Evolutionary conservation across 2,888 invertebrate species (phyloP), one percentile per base, ranked within the genome.

Genomic region (Phyllotreta striolata): DNA sequence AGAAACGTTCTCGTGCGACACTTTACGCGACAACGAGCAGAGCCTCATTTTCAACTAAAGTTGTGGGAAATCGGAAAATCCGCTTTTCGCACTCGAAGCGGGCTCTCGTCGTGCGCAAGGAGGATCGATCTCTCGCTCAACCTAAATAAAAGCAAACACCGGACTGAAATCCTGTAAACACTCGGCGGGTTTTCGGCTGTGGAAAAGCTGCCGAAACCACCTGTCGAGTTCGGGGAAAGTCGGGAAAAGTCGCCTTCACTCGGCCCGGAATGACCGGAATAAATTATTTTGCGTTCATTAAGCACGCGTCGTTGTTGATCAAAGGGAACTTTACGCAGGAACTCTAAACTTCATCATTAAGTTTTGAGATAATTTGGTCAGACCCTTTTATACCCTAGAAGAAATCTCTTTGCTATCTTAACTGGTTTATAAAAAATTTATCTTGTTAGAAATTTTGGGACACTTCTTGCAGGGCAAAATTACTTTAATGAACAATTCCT

Each of bases 91-190:
- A 54, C 52, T 44, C 38, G 52, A 60, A 60, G 44, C 38, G 60
- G 44, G 10, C 52, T 60, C 44, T 38, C 51, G 44, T 44, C 24
- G 34, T 40, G 60, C 63, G 54, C 57, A 60, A 41, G 54, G 24
- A 54, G 56, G 60, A 66, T 66, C 66, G 61, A 66, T 66, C 41
- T 52, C 24, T 43, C 63, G 47, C 63, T 60, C 63, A 63, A 66
- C 66, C 60, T 51, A 63, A 60, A 66, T 63, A 66, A 51, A 43
- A 37, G 55, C 43, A 57, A 61, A 58, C 58, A 55, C 57, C 40
- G 55, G 38, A 61, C 64, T 52, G 56, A 47, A 43, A 55, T 44
- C 34, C 52, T 14, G 38, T 38, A 52, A 59, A 52, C 59, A 52
- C 52, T 52, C 38, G 43, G n/a, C 12, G 41, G 41, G 24, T 14